Base-by-base conservation (phyloP, 2,113 vertebrate genomes). In the Trogon melanurus region DNA sequence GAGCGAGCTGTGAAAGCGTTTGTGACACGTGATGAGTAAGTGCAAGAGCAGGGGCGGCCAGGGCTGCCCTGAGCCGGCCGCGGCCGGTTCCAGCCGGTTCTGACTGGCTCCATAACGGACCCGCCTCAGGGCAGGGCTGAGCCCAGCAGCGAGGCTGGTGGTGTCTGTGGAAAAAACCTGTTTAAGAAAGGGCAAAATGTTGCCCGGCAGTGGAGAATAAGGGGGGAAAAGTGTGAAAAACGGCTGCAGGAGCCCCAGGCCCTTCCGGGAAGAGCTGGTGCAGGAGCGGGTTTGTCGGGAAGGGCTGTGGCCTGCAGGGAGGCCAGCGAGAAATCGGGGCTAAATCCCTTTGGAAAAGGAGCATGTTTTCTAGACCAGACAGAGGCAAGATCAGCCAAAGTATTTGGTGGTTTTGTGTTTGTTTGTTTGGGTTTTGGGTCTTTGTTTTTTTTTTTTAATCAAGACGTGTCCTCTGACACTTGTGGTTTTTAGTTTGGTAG, bases 81-180 rank as follows among this genome's bases (percentile, higher is more conserved):
- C 5, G 5, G 62, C 38, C 5, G 3, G 17, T 36, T 36, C 72
- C 22, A 41, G 41, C 41, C 41, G 41, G 2, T 44, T 44, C 20
- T 3, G 20, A 11, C 1, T 0, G 1, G 23, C 26, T 25, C 44
- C 4, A 0, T 18, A 9, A 1, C 44, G 29, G 20, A 38, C 25
- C 23, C 13, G 1, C 27, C 5, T 0, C 48, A 22, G 41, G 16
- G 23, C 50, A 1, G 27, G 26, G 44, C 44, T 5, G 1, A 4
- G 29, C 30, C 44, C 3, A 2, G 57, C 21, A 3, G 19, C 2
- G 45, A 11, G 9, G 16, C 51, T 32, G 14, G 3, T 8, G 57
- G 12, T 11, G 34, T 22, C 25, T 50, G 6, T 17, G 38, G 26
- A 12, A 36, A 36, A 75, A 51, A 29, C 6, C 2, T 25, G 6